phyloP scores from a whole-genome alignment of 1,140 invertebrate genomes.

The Drosophila sproati region DNA sequence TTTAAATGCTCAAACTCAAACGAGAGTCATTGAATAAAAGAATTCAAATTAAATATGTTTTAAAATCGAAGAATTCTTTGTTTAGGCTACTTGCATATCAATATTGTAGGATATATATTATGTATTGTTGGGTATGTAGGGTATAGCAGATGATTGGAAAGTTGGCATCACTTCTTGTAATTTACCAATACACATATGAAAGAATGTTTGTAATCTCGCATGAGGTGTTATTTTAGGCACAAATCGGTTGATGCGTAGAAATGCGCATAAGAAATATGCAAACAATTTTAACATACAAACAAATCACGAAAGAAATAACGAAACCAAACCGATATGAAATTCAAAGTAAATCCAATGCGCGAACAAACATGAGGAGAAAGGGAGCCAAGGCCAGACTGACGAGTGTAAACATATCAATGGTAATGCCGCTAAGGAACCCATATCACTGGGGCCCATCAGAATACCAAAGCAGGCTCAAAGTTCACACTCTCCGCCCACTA shows the following conservation, averaged over 20 bases:
- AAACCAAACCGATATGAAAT: not conserved
- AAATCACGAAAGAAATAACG: not conserved
- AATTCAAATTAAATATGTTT: too few relatives aligned
- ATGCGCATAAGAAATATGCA: conserved; percentile 66
- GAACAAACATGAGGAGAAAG: conserved; percentile 19
- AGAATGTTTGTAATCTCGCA: not conserved
- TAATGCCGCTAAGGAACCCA: conserved; percentile 46
- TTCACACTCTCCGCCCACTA: conserved; percentile 1
- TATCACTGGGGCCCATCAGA: conserved; percentile 45
- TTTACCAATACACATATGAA: conserved; percentile 8
- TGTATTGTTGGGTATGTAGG: not conserved
- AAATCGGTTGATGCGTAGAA: conserved; percentile 46
- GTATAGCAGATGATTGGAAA: conserved; percentile 38
- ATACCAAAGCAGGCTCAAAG: conserved; percentile 9
- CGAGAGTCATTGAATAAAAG: too few relatives aligned
- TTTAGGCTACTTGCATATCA: too few relatives aligned
- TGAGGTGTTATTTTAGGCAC: conserved; percentile 53
- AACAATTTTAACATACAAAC: conserved; percentile 46
- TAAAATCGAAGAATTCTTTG: too few relatives aligned
- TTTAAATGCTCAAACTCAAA: too few relatives aligned
- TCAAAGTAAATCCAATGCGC: conserved; percentile 26
- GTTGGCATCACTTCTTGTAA: conserved; percentile 15
- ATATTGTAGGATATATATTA: too few relatives aligned
- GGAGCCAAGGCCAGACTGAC: conserved; percentile 14
- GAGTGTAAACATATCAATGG: conserved; percentile 69